Base-by-base conservation (phyloP, 2,888 invertebrate genomes). In the Cephalotes varians region DNA sequence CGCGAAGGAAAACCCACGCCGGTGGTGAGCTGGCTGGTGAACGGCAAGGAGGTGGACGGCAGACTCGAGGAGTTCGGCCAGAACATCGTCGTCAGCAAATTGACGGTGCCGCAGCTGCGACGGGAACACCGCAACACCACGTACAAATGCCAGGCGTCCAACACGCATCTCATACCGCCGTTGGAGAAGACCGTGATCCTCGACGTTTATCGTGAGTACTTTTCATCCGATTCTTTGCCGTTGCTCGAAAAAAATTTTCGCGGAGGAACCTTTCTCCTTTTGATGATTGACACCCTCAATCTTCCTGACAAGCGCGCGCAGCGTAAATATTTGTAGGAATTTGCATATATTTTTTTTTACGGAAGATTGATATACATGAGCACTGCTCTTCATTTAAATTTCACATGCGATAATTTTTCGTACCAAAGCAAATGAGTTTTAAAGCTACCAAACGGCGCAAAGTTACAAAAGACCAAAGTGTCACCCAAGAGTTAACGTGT, bases 81-180 rank as follows among this genome's bases (percentile, higher is more conserved):
- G 44, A 97, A 97, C 93, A 97, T 98, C 76, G 97, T 98, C 60
- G 97, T 98, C 83, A 98, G 98, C 95, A 96, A 97, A 83, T 95
- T 98, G 90, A 97, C 97, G 93, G 96, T 98, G 88, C 96, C 96
- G 25, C 96, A 96, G 87, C 96, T 98, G 79, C 96, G 96, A 88
- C 95, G 98, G 88, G 96, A 96, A 85, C 97, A 98, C 90, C 96
- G 98, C 82, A 98, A 98, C 94, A 97, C 97, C 56, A 97, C 98
- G 47, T 98, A 97, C 95, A 98, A 97, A 94, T 98, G 98, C 94
- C 97, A 98, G 94, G 98, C 98, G 15, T 97, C 97, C 82, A 98
- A 98, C 94, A 98, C 98, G 62, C 97, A 98, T 94, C 96, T 98
- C 85, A 97, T 97, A 94, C 96, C 97, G 93, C 98, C 98, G 9